phyloP scores from a whole-genome alignment of 1,140 invertebrate genomes.

The Drosophila sulfurigaster region DNA sequence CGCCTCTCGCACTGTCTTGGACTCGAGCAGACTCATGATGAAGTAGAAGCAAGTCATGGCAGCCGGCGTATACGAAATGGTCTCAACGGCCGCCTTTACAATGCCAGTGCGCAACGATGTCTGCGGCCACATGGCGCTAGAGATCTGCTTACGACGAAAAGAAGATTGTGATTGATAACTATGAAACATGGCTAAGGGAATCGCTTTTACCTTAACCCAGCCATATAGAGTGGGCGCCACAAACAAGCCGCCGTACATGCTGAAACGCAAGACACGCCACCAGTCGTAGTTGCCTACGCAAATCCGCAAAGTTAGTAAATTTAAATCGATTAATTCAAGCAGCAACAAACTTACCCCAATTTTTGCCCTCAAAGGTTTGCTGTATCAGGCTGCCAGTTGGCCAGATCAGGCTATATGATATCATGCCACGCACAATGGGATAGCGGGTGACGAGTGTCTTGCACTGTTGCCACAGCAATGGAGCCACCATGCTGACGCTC shows the following conservation, averaged over 20 bases:
- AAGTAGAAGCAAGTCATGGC: slow-evolving; percentile 94
- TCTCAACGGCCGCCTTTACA: slow-evolving; percentile 91
- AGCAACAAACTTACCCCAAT: slow-evolving; percentile 64
- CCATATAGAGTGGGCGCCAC: slow-evolving; percentile 90
- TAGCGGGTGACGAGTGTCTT: slow-evolving; percentile 71
- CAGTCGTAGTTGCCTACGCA: slow-evolving; percentile 86
- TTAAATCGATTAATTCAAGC: neutral
- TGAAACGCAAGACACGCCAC: slow-evolving; percentile 88
- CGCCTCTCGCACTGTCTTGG: slow-evolving; percentile 89
- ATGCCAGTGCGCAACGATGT: slow-evolving; percentile 88
- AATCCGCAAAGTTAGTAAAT: too few relatives aligned
- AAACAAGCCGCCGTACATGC: slow-evolving; percentile 90
- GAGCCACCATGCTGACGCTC: slow-evolving; percentile 43
- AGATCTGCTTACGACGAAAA: slow-evolving; percentile 41
- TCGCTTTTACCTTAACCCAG: slow-evolving; percentile 87
- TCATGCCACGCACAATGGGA: slow-evolving; percentile 88
- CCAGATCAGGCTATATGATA: slow-evolving; percentile 91
- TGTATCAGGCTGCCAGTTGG: slow-evolving; percentile 88
- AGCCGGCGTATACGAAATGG: slow-evolving; percentile 92
- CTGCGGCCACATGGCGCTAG: slow-evolving; percentile 88
- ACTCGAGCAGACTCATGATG: slow-evolving; percentile 92
- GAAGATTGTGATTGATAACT: neutral
- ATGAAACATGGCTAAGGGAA: too few relatives aligned
- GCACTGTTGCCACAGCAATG: slow-evolving; percentile 65
- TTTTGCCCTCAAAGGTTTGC: slow-evolving; percentile 86